Base-by-base conservation (phyloP, 2,113 vertebrate genomes). In the Lagenorhynchus albirostris region DNA sequence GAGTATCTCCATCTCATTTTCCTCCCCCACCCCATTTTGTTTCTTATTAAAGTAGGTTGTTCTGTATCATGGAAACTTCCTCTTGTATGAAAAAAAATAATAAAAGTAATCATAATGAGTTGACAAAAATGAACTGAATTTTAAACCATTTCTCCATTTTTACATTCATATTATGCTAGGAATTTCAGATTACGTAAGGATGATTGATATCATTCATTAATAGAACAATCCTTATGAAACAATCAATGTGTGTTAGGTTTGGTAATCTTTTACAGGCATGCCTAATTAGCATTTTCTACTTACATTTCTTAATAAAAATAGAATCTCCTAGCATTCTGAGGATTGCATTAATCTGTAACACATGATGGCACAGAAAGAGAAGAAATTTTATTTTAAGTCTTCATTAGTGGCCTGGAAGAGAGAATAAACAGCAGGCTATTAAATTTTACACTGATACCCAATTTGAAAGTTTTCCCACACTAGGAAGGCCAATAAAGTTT, bases 381-480 rank as follows among this genome's bases (percentile, higher is more conserved):
- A 65, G n/a, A 87, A 93, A 92, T 94, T 82, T 97, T 96, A 98
- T 98, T 97, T 97, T 97, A 97, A 94, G 47, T 98, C 96, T 98
- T 96, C 92, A 97, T 98, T 98, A 98, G 97, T 96, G 96, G 96
- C 94, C 93, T 95, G 96, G 95, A 98, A 98, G 91, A 93, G 73
- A 91, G 15, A 70, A 80, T 97, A 94, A 98, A 97, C 89, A 96
- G 62, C 89, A 96, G 62, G 89, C 58, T 98, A 98, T 98, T 98
- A 98, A 98, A 98, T 98, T 98, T 90, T 83, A 23, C 8, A 96
- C 95, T 96, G 80, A 92, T 95, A 82, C 44, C 58, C 76, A 98
- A 93, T 97, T 98, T 67, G 33, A 50, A 98, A 84, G 93, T 74
- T 73, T 96, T 86, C 92, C 89, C 95, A 92, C 73, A 94, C 91